Evolutionary conservation across 37 sponge, comb jelly and placozoan genomes (phyloP).

Genomic region (Ephydatia muelleri): DNA sequence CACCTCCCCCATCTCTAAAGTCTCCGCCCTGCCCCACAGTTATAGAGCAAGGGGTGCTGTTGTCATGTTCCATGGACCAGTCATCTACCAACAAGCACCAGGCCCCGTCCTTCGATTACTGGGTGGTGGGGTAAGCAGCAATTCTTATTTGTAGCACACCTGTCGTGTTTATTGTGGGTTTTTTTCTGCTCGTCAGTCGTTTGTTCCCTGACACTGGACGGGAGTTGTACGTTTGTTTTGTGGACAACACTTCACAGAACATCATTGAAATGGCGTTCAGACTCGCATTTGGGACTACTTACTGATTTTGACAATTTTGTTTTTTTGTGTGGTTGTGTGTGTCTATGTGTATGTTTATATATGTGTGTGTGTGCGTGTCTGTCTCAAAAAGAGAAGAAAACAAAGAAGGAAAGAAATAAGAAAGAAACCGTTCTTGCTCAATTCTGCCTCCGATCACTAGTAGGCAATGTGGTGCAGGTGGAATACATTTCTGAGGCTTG

Average conservation of each 20-base stretch:
- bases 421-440: too few relatives aligned
- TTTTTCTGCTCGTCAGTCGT: conserved; percentile 19
- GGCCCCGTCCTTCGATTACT: conserved; percentile 44
- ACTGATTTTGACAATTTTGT: too few relatives aligned
- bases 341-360: too few relatives aligned
- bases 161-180: background rate
- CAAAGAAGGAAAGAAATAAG: too few relatives aligned
- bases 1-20: background rate
- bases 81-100: conserved; percentile 5
- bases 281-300: conserved; percentile 52
- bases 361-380: too few relatives aligned
- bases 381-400: too few relatives aligned
- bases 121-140: conserved; percentile 67
- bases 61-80: conserved; percentile 22
- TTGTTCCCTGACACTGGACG: conserved; percentile 11
- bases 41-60: conserved; percentile 58
- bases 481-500: conserved; percentile 8
- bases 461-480: background rate
- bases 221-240: conserved; percentile 74
- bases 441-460: too few relatives aligned
- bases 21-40: conserved; percentile 15
- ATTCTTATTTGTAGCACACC: background rate
- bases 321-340: too few relatives aligned
- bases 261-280: conserved; percentile 72
- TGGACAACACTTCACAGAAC: conserved; percentile 61